These are phyloP conservation scores for Apantesis nais DNA, from an alignment of 2,888 invertebrate genomes.

Conservation along the genomic window DNA sequence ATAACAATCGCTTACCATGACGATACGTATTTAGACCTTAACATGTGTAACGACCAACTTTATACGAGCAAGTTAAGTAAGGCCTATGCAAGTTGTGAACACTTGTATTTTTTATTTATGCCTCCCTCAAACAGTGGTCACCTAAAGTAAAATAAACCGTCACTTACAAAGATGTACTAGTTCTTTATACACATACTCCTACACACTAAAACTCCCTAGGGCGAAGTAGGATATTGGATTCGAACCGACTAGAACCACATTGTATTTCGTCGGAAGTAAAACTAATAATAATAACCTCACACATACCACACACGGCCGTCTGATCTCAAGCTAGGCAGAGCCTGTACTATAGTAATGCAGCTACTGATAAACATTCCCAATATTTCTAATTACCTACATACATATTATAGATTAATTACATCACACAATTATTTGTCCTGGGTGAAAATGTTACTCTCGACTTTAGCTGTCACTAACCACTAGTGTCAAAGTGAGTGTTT, in stretches of 20 bases:
- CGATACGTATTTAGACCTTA: background rate
- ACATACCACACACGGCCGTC: no score
- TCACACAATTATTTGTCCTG: background rate
- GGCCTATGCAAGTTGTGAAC: constrained; percentile 26
- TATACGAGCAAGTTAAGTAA: constrained; percentile 12
- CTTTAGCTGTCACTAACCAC: background rate
- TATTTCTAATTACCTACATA: background rate
- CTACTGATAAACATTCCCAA: background rate
- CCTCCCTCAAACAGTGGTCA: constrained; percentile 1
- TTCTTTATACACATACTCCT: no score
- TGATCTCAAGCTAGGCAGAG: no score
- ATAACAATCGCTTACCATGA: background rate
- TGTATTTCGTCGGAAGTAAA: no score
- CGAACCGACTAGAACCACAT: background rate
- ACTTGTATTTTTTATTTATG: constrained; percentile 38
- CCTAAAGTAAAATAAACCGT: constrained; percentile 8
- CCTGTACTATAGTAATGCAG: no score
- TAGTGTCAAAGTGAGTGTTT: no score
- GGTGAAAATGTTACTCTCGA: background rate
- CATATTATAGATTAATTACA: background rate
- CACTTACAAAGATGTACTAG: background rate
- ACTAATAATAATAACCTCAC: no score
- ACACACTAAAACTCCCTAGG: background rate
- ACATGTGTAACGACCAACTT: constrained; percentile 7
- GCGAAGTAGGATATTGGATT: background rate